Percentiles rank a stretch among this genome's conserved stretches.
These are phyloP conservation scores for Euproctis similis DNA, from an alignment of 2,888 invertebrate genomes.

Conservation along the genomic window DNA sequence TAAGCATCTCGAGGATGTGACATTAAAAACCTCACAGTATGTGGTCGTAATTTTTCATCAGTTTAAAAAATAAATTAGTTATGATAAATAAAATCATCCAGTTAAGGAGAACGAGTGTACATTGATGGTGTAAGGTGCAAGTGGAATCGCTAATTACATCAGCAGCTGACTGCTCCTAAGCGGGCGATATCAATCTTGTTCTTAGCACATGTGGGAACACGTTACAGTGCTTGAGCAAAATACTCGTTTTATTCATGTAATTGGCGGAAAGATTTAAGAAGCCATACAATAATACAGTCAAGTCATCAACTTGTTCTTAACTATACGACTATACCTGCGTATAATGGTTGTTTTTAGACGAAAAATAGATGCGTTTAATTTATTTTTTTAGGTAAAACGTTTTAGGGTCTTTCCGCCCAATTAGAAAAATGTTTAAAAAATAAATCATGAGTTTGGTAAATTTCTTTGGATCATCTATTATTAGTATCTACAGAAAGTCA, in stretches of 20 bases:
- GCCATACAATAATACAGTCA: conserved; percentile 14
- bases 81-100: conserved; percentile 28
- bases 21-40: conserved; percentile 47
- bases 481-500: too few relatives aligned
- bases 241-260: conserved; percentile 28
- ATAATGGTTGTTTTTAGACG: background rate
- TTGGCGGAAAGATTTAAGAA: conserved; percentile 19
- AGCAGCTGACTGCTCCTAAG: conserved; percentile 53
- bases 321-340: background rate
- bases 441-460: too few relatives aligned
- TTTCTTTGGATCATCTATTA: too few relatives aligned
- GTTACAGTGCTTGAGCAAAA: conserved; percentile 27
- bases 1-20: conserved; percentile 36
- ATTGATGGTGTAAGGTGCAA: conserved; percentile 28
- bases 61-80: too few relatives aligned
- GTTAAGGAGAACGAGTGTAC: conserved; percentile 25
- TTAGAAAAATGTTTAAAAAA: too few relatives aligned
- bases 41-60: conserved; percentile 56
- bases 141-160: conserved; percentile 52
- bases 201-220: conserved; percentile 38
- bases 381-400: conserved; percentile 6
- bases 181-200: conserved; percentile 55
- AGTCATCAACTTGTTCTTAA: conserved; percentile 17
- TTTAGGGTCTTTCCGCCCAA: too few relatives aligned
- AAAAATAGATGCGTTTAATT: too few relatives aligned